Evolutionary conservation across 2,797 vertebrate genomes (phyloP).

Genomic region (Sylvia borin): DNA sequence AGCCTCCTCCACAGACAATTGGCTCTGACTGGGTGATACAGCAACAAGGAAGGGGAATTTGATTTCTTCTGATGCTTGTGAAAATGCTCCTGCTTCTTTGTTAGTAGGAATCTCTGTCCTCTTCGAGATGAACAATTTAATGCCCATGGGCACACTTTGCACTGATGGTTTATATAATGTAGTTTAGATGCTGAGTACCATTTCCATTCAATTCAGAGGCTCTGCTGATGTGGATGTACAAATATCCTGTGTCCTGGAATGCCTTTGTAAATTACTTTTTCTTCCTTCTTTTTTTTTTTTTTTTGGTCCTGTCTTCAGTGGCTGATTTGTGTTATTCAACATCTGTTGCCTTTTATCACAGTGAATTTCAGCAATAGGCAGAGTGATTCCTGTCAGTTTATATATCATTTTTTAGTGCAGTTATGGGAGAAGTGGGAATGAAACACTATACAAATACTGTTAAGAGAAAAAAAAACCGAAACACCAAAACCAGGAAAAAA

Average conservation of each 20-base stretch:
- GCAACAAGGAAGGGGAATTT: background rate
- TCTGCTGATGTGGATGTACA: background rate
- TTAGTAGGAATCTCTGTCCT: background rate
- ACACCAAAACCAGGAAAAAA: background rate
- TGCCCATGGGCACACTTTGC: background rate
- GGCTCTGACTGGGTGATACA: background rate
- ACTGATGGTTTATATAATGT: background rate
- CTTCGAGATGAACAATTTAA: background rate
- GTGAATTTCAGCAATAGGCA: background rate
- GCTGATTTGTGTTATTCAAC: background rate
- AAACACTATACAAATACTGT: background rate
- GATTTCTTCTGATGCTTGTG: background rate
- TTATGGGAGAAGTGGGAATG: background rate
- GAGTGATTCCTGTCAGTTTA: background rate
- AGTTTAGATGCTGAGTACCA: background rate
- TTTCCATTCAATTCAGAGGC: background rate
- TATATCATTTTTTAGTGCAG: background rate
- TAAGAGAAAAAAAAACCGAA: background rate
- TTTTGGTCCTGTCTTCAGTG: background rate
- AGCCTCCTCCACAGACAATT: background rate
- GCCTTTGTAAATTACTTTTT: background rate
- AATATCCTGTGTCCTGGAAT: background rate
- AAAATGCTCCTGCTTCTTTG: background rate
- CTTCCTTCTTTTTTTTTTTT: background rate
- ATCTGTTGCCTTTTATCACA: conserved; percentile 29